These are phyloP conservation scores for Albula goreensis DNA, from an alignment of 2,113 vertebrate genomes.

Conservation along the genomic window DNA sequence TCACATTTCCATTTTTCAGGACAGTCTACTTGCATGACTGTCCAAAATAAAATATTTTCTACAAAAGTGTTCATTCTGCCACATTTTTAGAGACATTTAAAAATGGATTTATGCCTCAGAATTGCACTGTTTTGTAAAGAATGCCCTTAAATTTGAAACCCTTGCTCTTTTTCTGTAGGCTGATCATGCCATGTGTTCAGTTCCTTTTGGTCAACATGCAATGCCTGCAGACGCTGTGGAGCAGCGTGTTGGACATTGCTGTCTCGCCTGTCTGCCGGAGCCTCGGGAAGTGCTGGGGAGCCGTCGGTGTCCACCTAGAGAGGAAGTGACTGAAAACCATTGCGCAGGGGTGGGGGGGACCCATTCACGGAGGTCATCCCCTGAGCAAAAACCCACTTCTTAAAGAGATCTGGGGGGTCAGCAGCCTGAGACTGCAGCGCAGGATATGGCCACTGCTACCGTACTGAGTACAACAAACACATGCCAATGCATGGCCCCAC, in stretches of 20 bases:
- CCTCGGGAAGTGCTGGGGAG: conserved; percentile 58
- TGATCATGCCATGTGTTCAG: conserved; percentile 63
- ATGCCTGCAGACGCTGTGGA: conserved; percentile 68
- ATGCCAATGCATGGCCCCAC: neutral
- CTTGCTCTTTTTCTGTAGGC: conserved; percentile 50
- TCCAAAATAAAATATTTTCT: too few species aligned
- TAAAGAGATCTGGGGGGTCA: neutral
- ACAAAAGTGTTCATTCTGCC: too few species aligned
- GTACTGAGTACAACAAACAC: neutral
- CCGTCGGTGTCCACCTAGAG: conserved; percentile 62
- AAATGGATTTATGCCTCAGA: too few species aligned
- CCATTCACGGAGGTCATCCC: neutral
- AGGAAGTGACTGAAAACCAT: conserved; percentile 52
- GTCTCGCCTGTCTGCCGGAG: conserved; percentile 60
- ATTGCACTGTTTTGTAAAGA: too few species aligned
- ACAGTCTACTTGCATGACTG: too few species aligned
- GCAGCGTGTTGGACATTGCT: conserved; percentile 55
- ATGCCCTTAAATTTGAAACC: too few species aligned
- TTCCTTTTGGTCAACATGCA: conserved; percentile 53
- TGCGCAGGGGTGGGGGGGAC: too few species aligned
- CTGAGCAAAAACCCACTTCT: neutral
- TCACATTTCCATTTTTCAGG: too few species aligned
- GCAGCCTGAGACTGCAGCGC: neutral
- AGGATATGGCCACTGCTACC: neutral
- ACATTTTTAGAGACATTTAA: too few species aligned